These are phyloP conservation scores for Phortica magna DNA, from an alignment of 2,888 invertebrate genomes.

Conservation along the genomic window DNA sequence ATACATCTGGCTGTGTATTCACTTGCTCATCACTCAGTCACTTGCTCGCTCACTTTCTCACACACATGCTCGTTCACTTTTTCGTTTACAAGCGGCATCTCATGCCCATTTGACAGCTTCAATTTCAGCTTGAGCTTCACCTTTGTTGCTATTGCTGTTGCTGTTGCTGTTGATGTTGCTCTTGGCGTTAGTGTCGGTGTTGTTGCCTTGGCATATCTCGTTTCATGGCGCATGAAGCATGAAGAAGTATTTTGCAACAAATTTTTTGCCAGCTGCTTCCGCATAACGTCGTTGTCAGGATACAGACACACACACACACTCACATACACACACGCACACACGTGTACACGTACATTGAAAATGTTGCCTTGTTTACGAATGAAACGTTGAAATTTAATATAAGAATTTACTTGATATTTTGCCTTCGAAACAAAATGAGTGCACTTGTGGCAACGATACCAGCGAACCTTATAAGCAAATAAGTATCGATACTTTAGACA, in stretches of 20 bases:
- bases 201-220: constrained; percentile 53
- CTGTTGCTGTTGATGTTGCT: constrained; percentile 35
- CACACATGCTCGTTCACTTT: constrained; percentile 32
- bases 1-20: background rate
- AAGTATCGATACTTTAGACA: too few species aligned
- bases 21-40: background rate
- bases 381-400: too few species aligned
- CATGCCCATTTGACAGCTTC: constrained; percentile 24
- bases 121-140: background rate
- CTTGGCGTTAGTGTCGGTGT: constrained; percentile 33
- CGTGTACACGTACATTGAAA: background rate
- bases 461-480: too few species aligned
- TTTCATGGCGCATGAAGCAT: constrained; percentile 64
- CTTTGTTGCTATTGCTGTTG: constrained; percentile 26
- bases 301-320: background rate
- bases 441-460: too few species aligned
- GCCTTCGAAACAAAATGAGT: too few species aligned
- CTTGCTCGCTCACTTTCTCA: background rate
- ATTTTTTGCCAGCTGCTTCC: constrained; percentile 7
- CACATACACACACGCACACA: too few species aligned
- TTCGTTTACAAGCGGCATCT: constrained; percentile 39
- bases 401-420: too few species aligned
- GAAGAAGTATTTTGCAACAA: constrained; percentile 44
- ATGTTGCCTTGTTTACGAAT: background rate
- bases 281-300: background rate